Conservation (phyloP, 2,113 vertebrate species). For the Cacatua alba region DNA sequence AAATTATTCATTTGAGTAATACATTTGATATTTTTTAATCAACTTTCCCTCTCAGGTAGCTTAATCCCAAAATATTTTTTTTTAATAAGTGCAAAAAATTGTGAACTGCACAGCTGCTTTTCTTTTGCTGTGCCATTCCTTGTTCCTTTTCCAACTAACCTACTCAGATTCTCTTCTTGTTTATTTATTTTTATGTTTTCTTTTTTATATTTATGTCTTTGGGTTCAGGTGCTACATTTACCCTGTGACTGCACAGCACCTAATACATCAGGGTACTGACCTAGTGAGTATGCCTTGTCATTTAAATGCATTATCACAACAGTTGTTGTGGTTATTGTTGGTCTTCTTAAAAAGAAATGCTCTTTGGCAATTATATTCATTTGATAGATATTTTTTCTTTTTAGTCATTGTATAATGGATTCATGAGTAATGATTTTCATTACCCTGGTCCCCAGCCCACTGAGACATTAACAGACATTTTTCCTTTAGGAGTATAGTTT, state of each 20-base stretch:
- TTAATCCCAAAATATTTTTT: background rate
- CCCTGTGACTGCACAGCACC: background rate
- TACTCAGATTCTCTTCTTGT: background rate
- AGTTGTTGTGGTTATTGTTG: background rate
- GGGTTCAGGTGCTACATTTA: background rate
- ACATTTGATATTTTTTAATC: background rate
- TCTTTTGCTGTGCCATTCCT: background rate
- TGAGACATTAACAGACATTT: background rate
- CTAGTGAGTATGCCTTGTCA: background rate
- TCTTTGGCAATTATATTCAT: background rate
- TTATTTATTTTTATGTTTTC: background rate
- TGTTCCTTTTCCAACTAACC: background rate
- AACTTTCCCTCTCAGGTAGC: background rate
- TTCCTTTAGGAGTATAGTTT: background rate
- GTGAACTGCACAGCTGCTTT: background rate
- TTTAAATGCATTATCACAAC: background rate
- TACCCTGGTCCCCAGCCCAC: background rate
- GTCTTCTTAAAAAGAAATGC: constrained; percentile 19
- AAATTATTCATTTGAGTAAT: constrained; percentile 15
- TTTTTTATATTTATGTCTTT: background rate
- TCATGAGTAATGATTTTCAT: background rate
- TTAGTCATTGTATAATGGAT: background rate
- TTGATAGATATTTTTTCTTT: background rate
- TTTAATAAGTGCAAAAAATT: background rate
- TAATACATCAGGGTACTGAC: background rate